Evolutionary conservation across 2,113 vertebrate genomes (phyloP), one percentile per base, ranked within the genome.

Genomic region (Gasterosteus aculeatus): DNA sequence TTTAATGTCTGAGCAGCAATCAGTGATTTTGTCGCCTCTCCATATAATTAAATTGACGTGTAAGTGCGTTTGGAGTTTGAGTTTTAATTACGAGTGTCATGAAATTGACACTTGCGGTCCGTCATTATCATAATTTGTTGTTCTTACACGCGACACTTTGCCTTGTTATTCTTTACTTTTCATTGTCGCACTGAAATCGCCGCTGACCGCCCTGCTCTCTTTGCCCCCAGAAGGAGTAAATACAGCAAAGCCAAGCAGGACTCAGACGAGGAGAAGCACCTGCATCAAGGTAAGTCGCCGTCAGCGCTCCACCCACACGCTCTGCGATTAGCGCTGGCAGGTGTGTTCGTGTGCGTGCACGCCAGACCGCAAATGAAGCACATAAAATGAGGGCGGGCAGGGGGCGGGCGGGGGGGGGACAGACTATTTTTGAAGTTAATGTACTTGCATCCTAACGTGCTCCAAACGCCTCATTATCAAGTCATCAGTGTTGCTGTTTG

Each of bases 201-300:
- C 44, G 70, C 68, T 88, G 77, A 88, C 72, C 69, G 2, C 51
- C 61, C 54, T 78, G 82, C 46, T 89, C 57, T 88, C 71, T 92
- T 83, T 89, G 68, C 89, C 72, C 88, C 70, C 93, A 97, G 96
- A 89, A 95, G 97, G 89, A 98, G 96, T 90, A 98, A 98, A 70
- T 98, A 98, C 94, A 98, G 97, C 89, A 97, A 98, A 72, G 97
- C 97, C 14, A 98, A 98, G 91, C 97, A 98, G 88, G 97, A 98
- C 90, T 96, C 97, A 2, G 97, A 98, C 57, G 97, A 98, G 86
- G 97, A 98, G 88, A 98, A 98, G 44, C 97, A 98, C 90, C 89
- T 98, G 87, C 97, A 98, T 89, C 96, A 97, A 97, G 97, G 97
- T 98, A 95, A 90, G 16, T 69, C 63, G 19, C 3, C 65, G 19